Conservation (phyloP, 2,113 vertebrate species). For the Mobula hypostoma region DNA sequence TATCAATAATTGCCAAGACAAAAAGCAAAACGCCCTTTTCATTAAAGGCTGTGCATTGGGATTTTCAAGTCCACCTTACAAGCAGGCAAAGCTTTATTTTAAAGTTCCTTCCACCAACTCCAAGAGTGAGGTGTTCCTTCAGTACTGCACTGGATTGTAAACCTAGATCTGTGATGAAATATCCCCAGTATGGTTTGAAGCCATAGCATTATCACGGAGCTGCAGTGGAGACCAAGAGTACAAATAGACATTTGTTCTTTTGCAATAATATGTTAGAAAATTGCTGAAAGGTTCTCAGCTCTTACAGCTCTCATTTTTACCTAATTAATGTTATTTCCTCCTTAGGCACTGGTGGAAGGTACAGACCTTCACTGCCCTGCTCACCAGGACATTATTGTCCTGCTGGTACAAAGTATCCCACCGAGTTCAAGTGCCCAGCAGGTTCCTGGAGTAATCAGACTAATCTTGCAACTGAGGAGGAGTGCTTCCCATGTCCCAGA, state of each 20-base stretch:
- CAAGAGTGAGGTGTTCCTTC: not conserved
- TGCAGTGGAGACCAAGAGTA: not conserved
- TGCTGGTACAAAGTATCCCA: constrained; percentile 64
- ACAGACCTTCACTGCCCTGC: constrained; percentile 66
- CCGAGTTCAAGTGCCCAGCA: constrained; percentile 70
- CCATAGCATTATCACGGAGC: not conserved
- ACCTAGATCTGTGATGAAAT: not conserved
- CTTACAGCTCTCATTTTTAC: not conserved
- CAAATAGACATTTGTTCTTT: not conserved
- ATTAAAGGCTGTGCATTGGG: not conserved
- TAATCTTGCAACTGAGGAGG: constrained; percentile 51
- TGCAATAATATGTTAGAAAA: not conserved
- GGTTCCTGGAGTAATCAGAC: constrained; percentile 75
- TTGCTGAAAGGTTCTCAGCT: not conserved
- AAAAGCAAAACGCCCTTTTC: not conserved
- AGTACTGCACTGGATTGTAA: not conserved
- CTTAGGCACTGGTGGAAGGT: constrained; percentile 67
- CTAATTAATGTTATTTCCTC: not conserved
- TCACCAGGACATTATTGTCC: constrained; percentile 79
- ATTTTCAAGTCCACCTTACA: not conserved
- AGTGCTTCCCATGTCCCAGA: constrained; percentile 60
- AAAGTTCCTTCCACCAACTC: not conserved
- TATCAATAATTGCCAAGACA: not conserved
- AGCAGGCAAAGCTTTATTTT: not conserved
- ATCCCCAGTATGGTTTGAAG: not conserved